A percentile compares a stretch with the other conserved stretches of the same genome.
Evolutionary conservation across 2,888 invertebrate genomes (phyloP).

Genomic region (Drosophila anceps): DNA sequence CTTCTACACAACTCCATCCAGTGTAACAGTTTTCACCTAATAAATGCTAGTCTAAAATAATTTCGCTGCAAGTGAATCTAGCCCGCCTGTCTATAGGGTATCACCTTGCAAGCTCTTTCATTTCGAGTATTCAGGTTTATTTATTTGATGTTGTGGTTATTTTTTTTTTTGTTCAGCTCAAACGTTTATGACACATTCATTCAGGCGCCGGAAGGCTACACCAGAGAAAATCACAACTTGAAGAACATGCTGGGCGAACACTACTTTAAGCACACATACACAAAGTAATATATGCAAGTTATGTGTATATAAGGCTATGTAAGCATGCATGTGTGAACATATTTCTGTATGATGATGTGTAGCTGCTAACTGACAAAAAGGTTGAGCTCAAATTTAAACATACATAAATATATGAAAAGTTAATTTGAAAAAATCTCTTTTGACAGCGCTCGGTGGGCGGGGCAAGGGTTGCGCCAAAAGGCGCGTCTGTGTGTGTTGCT

Average conservation of each 20-base stretch:
- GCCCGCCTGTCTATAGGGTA: not conserved
- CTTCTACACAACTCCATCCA: not conserved
- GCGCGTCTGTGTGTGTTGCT: conserved; percentile 31
- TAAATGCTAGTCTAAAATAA: not conserved
- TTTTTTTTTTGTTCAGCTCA: conserved; percentile 29
- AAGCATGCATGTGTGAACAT: not conserved
- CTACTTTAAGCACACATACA: conserved; percentile 17
- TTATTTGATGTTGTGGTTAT: conserved; percentile 14
- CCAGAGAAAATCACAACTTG: conserved; percentile 52
- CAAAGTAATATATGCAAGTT: conserved; percentile 14
- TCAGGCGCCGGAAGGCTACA: conserved; percentile 47
- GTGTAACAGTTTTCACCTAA: too few species aligned
- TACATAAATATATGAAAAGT: conserved; percentile 80
- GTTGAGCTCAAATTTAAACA: conserved; percentile 63
- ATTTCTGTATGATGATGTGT: conserved; percentile 35
- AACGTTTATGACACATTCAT: conserved; percentile 66
- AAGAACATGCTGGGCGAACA: conserved; percentile 42
- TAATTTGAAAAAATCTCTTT: conserved; percentile 81
- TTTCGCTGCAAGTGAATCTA: too few species aligned
- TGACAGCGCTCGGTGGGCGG: conserved; percentile 60
- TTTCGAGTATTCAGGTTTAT: not conserved
- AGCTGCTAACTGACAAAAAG: conserved; percentile 55
- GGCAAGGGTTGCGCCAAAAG: conserved; percentile 18
- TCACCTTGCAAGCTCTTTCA: not conserved
- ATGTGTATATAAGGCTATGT: not conserved